Evolutionary conservation across 2,113 vertebrate species (phyloP).

Genomic region (Charina bottae): DNA sequence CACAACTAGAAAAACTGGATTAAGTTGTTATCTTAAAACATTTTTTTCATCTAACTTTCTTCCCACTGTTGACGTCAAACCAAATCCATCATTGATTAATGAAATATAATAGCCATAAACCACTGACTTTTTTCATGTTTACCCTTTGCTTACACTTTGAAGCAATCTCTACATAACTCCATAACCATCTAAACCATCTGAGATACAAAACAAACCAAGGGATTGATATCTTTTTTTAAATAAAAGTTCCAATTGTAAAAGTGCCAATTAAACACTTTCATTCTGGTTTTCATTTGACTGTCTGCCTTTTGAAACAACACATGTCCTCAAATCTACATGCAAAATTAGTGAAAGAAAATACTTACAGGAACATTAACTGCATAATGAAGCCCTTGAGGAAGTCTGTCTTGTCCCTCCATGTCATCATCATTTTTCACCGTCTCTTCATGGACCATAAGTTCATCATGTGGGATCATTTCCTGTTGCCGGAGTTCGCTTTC

Average conservation of each 20-base stretch:
- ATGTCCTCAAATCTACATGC: conserved; percentile 52
- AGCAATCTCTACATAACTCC: not conserved
- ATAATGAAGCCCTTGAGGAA: conserved; percentile 91
- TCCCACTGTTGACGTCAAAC: not conserved
- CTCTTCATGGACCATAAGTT: conserved; percentile 97
- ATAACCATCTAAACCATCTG: not conserved
- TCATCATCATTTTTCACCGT: conserved; percentile 91
- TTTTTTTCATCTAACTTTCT: not conserved
- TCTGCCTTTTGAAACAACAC: not conserved
- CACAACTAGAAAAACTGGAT: not conserved
- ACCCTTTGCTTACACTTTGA: not conserved
- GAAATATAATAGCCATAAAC: not conserved
- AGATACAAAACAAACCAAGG: not conserved
- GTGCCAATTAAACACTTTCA: conserved; percentile 14
- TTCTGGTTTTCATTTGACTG: conserved; percentile 42
- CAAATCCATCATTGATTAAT: not conserved
- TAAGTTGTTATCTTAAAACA: not conserved
- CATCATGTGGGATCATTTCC: conserved; percentile 93
- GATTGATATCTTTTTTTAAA: not conserved
- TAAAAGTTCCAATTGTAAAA: not conserved
- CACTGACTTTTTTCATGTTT: not conserved
- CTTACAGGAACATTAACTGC: conserved; percentile 93
- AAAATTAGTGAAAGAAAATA: conserved; percentile 70
- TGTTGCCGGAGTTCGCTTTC: conserved; percentile 87
- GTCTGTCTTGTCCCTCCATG: conserved; percentile 85